Evolutionary conservation across 2,113 vertebrate genomes (phyloP).

Genomic region (Sturnira hondurensis): DNA sequence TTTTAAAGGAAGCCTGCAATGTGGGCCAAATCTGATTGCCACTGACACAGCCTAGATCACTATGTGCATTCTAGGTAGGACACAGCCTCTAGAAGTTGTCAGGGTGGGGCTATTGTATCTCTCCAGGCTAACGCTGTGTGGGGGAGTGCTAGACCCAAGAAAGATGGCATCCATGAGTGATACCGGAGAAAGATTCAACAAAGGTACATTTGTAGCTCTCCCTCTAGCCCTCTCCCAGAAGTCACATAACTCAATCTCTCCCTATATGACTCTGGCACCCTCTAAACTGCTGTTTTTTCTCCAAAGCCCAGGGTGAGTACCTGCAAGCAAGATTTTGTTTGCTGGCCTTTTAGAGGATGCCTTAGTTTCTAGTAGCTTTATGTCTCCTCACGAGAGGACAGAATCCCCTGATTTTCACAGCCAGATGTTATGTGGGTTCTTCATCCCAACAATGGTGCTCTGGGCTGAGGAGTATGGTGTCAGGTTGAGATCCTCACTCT

Average conservation of each 20-base stretch:
- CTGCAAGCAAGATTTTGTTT: background rate
- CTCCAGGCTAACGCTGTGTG: background rate
- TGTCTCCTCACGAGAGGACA: background rate
- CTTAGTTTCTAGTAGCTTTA: background rate
- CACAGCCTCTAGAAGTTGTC: background rate
- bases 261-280: background rate
- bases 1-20: too few relatives aligned
- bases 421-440: background rate
- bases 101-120: background rate
- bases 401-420: background rate
- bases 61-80: background rate
- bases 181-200: too few relatives aligned
- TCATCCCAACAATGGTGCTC: background rate
- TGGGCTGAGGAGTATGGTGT: background rate
- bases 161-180: background rate
- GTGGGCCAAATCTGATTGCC: too few relatives aligned
- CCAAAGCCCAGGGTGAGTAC: background rate
- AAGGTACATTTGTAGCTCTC: background rate
- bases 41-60: too few relatives aligned
- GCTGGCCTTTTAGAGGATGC: background rate
- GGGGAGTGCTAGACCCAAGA: background rate
- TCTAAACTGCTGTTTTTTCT: background rate
- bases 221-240: background rate
- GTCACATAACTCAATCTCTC: background rate
- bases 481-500: background rate